A percentile compares a stretch with the other conserved stretches of the same genome.
These are phyloP conservation scores for Drosophila saltans DNA, from an alignment of 1,140 invertebrate species.

Conservation along the genomic window DNA sequence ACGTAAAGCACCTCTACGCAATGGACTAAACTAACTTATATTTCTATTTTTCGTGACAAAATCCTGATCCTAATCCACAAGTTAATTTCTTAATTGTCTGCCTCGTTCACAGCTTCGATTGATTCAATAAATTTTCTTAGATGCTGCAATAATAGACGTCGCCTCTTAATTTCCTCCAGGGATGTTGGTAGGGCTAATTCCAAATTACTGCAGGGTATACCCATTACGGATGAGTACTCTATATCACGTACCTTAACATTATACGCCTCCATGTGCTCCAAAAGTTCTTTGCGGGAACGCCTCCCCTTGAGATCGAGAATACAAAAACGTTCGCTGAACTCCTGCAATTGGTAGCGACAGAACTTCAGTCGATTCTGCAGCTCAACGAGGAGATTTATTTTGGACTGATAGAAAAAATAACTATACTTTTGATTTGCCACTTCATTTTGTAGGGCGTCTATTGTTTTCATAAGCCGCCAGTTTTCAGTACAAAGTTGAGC, in stretches of 20 bases:
- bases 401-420: neutral
- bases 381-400: neutral
- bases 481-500: neutral
- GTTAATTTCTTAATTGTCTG: no score
- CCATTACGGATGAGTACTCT: slow-evolving; percentile 14
- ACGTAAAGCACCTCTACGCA: neutral
- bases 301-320: slow-evolving; percentile 20
- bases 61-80: no score
- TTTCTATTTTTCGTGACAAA: no score
- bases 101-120: no score
- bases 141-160: neutral
- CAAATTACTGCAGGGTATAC: neutral
- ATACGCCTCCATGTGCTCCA: slow-evolving; percentile 29
- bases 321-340: slow-evolving; percentile 19
- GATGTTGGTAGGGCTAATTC: slow-evolving; percentile 23
- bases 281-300: slow-evolving; percentile 3
- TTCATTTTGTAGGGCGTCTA: neutral
- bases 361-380: slow-evolving; percentile 5
- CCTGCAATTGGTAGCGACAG: neutral
- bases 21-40: no score
- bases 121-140: neutral
- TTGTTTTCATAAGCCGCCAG: neutral
- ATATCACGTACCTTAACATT: slow-evolving; percentile 27
- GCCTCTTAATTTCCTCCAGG: neutral
- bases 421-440: slow-evolving; percentile 5